A percentile compares a stretch with the other conserved stretches of the same genome.
phyloP scores from a whole-genome alignment of 1,140 invertebrate genomes.

The Pogonomyrmex californicus region DNA sequence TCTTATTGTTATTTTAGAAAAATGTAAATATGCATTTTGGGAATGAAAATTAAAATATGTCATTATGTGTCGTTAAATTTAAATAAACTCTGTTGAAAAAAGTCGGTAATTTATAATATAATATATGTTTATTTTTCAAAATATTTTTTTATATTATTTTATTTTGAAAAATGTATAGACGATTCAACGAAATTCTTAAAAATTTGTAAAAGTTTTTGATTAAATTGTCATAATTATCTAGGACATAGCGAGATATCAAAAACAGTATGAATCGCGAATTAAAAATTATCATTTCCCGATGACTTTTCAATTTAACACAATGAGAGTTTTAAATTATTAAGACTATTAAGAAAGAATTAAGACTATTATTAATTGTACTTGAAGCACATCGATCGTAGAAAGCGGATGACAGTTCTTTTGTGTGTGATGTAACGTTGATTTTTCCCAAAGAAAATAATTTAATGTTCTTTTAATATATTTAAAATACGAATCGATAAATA shows the following conservation, averaged over 20 bases:
- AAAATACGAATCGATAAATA: background rate
- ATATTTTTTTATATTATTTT: conserved; percentile 16
- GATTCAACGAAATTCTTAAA: background rate
- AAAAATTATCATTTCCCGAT: background rate
- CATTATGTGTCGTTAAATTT: too few relatives aligned
- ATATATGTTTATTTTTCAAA: background rate
- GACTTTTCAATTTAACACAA: background rate
- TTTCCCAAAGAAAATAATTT: background rate
- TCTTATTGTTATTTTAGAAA: background rate
- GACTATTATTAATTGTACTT: conserved; percentile 16
- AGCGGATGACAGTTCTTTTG: background rate
- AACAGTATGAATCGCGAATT: background rate
- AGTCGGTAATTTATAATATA: background rate
- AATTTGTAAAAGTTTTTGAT: conserved; percentile 20
- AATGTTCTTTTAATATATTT: background rate
- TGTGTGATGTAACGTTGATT: background rate
- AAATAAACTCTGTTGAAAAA: background rate
- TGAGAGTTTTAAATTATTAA: background rate
- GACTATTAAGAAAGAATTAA: background rate
- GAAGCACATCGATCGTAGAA: background rate
- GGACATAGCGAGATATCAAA: background rate
- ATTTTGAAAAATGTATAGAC: background rate
- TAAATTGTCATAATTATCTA: background rate
- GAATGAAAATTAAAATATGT: background rate
- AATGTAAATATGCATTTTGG: background rate